Percentiles rank a stretch among this genome's conserved stretches.
Evolutionary conservation across 2,797 vertebrate species (phyloP).

Genomic region (Holocentrus rufus): DNA sequence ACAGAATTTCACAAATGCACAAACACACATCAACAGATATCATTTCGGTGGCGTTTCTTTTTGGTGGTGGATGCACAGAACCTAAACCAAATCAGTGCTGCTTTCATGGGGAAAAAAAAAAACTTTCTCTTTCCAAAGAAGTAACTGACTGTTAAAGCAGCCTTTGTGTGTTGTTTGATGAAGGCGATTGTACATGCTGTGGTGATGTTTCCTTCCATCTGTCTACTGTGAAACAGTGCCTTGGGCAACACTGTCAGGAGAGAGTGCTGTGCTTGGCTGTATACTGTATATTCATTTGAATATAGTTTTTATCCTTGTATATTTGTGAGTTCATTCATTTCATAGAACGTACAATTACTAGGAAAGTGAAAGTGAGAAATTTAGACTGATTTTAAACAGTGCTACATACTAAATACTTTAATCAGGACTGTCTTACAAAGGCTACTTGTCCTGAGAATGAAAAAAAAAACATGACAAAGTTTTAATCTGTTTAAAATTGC

Average conservation of each 20-base stretch:
- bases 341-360: neutral
- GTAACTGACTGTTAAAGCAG: constrained; percentile 67
- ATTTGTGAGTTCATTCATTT: constrained; percentile 17
- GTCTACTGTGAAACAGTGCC: constrained; percentile 74
- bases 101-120: constrained; percentile 58
- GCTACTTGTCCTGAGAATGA: neutral
- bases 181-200: constrained; percentile 71
- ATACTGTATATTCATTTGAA: constrained; percentile 61
- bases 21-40: constrained; percentile 49
- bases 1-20: constrained; percentile 53
- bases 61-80: constrained; percentile 39
- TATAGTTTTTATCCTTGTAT: constrained; percentile 37
- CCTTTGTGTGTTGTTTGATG: constrained; percentile 69
- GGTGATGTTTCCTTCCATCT: constrained; percentile 74
- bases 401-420: neutral
- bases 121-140: constrained; percentile 46
- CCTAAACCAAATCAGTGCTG: constrained; percentile 39
- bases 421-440: neutral
- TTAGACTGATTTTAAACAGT: constrained; percentile 2
- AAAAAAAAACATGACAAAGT: constrained; percentile 12
- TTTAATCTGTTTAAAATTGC: constrained; percentile 32
- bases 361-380: neutral
- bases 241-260: constrained; percentile 67
- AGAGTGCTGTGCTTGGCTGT: constrained; percentile 57
- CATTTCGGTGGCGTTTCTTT: constrained; percentile 43